A percentile compares a stretch with the other conserved stretches of the same genome.
phyloP scores from a whole-genome alignment of 2,113 vertebrate genomes.

The Epinephelus cyanopodus region DNA sequence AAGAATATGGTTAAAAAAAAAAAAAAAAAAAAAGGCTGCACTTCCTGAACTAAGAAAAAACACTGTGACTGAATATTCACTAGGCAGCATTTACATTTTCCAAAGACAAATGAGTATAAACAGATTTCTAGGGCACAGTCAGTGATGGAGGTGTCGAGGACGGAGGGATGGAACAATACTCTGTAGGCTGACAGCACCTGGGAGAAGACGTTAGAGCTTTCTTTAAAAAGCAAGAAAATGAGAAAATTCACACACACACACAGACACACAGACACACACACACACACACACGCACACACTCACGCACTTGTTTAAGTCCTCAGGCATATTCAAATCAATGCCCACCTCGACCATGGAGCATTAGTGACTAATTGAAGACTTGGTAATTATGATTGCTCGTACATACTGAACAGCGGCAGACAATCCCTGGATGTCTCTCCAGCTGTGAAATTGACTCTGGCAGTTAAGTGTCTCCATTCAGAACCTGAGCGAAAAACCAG shows the following conservation, averaged over 20 bases:
- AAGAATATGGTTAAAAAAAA: not conserved
- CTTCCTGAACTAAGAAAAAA: not conserved
- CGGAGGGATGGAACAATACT: not conserved
- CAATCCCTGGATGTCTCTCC: constrained; percentile 54
- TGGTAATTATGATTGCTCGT: constrained; percentile 73
- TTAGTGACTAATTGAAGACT: constrained; percentile 73
- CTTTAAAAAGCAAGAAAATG: not conserved
- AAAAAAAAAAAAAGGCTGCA: not conserved
- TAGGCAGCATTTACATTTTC: not conserved
- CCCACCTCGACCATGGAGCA: constrained; percentile 41
- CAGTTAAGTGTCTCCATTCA: constrained; percentile 60
- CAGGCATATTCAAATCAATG: constrained; percentile 55
- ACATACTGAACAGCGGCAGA: constrained; percentile 67
- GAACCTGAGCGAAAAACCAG: constrained; percentile 18
- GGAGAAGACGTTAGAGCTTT: constrained; percentile 14
- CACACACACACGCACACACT: not conserved
- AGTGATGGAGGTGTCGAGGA: constrained; percentile 3
- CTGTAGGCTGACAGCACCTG: constrained; percentile 10
- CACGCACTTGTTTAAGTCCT: constrained; percentile 13
- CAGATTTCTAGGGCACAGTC: constrained; percentile 9
- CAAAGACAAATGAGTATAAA: not conserved
- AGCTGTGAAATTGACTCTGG: constrained; percentile 51
- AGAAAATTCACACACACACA: not conserved
- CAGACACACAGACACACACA: not conserved
- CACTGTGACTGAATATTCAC: not conserved